Base-by-base conservation (phyloP, 1,140 invertebrate genomes). In the Asbolus verrucosus region DNA sequence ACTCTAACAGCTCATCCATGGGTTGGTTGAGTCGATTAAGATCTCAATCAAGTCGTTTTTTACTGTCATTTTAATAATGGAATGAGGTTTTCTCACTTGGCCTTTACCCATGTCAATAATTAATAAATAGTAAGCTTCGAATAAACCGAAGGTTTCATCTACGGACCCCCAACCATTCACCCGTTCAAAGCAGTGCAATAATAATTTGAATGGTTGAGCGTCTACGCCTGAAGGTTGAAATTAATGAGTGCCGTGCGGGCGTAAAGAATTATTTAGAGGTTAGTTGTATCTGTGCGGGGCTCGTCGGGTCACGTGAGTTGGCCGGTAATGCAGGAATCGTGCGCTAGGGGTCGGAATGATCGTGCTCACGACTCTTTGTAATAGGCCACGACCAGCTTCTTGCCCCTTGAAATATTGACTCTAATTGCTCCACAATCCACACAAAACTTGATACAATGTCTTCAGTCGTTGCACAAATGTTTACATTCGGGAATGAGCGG, bases 351-450 rank as follows among this genome's bases (percentile, higher is more conserved):
- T 63, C 61, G 61, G 39, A 21, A 39, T 19, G 61, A 41, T 63
- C 61, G 61, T 63, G 61, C 36, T 38, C 61, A 63, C 61, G 61
- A 63, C 41, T 63, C 19, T 11, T 63, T 16, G 39, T 63, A 63
- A 63, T 63, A 41, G 61, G 33, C 31, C 61, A 63, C 61, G 61
- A 63, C 36, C 61, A 63, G 61, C 61, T 63, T 63, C 61, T 63
- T 63, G 33, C 33, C 61, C 36, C 18, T 63, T 63, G 39, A 63
- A 39, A 63, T 63, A 38, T 14, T 63, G 39, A 63, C 61, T 41
- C 11, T 63, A 63, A 63, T 63, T 63, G 61, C 61, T 63, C 39
- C 33, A 63, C 36, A 41, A 63, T 63, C 46, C 27, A 54, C 46
- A 54, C 46, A 54, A 54, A 54, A 54, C 19, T 54, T 54, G 46